Base-by-base conservation (phyloP, 2,113 vertebrate genomes). In the Brachyhypopomus occidentalis region DNA sequence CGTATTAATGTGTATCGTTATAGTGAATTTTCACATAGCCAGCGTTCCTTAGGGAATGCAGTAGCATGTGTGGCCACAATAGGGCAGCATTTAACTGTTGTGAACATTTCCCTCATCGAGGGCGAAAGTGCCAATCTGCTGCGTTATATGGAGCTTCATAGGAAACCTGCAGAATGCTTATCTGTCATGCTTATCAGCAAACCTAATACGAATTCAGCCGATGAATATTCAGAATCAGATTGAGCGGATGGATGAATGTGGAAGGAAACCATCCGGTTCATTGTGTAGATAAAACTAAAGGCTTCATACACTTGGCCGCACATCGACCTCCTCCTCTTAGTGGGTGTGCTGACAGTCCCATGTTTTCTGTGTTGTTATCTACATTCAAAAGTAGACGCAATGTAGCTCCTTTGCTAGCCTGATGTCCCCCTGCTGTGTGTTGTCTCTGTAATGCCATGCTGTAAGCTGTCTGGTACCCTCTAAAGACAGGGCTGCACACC, bases 401-500 rank as follows among this genome's bases (percentile, higher is more conserved):
- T 84, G 76, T 82, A 62, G 76, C 73, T 79, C 60, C 76, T 75
- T 56, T 78, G 72, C 59, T 64, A 71, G 79, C 70, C 75, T 23
- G 45, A 71, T 84, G 81, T 72, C 12, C 75, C 77, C 82, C 75
- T 84, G 76, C 48, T 80, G 66, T 63, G 80, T 80, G 78, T 73
- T 62, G 71, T 82, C 72, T 62, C 73, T 83, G 79, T 81, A 45
- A 27, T 74, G 76, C 81, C 81, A 78, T 78, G 75, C 62, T 66
- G 81, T 58, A 89, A 75, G 25, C 84, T 90, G 73, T 82, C 76
- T 77, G 76, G 80, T 55, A 38, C n/a, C 66, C 69, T 73, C 64
- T 80, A 19, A 90, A 90, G 87, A 90, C 85, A 88, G 90, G 82
- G 81, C 90, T 90, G 88, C 87, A 87, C 87, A 90, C 84, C 88